Base-by-base conservation (phyloP, 2,113 vertebrate species). In the Picathartes gymnocephalus region DNA sequence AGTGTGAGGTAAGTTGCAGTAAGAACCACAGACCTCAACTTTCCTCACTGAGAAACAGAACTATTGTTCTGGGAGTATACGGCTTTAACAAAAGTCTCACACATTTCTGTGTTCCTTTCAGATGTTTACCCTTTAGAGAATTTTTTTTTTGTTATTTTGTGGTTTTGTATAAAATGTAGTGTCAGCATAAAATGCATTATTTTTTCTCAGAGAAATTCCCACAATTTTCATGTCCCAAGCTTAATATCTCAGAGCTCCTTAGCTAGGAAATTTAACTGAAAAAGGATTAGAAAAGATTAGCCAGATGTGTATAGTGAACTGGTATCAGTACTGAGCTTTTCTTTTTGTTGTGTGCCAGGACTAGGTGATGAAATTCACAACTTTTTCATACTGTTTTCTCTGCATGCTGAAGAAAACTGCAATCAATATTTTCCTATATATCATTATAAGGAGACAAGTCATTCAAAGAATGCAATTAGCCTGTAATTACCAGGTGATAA, bases 401-500 rank as follows among this genome's bases (percentile, higher is more conserved):
- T 84, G 53, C 68, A 47, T 76, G 44, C 40, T 61, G 74, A 61
- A 61, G 28, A 96, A 97, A 96, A 71, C 48, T 62, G 70, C 78
- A 88, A 97, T 98, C 96, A 86, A 90, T 97, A 95, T 96, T 98
- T 97, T 97, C 93, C 91, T 95, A 65, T 94, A 81, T 97, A 92
- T 95, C 94, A 90, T 97, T 96, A 92, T 87, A 90, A 97, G 81
- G 93, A 96, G 97, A 94, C 68, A 96, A 79, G 94, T 95, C 65
- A 93, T 94, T 97, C 97, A 97, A 96, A 96, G 93, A 92, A 95
- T 88, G 81, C 91, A 98, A 98, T 98, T 98, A 98, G 57, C 57
- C 88, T 84, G 90, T 97, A 97, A 98, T 98, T 98, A 98, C 86
- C 64, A 97, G 84, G 93, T 97, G 97, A 97, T 97, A 98, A 98